Conservation (phyloP, 2,888 invertebrate species). For the Microplitis deprimator region DNA sequence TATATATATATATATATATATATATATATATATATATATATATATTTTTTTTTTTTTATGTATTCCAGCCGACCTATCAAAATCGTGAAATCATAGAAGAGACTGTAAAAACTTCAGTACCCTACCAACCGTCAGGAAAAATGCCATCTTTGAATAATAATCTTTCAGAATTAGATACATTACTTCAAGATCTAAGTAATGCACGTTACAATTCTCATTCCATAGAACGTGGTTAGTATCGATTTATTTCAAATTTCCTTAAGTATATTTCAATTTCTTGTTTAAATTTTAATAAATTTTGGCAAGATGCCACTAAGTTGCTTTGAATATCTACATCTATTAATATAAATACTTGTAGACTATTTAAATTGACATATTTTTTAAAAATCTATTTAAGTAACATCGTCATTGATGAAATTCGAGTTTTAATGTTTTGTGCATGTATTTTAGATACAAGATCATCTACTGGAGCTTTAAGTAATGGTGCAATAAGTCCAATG, state of each 20-base stretch:
- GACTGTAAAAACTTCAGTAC: constrained; percentile 71
- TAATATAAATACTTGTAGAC: constrained; percentile 14
- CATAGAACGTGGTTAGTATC: constrained; percentile 70
- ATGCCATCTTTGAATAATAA: constrained; percentile 79
- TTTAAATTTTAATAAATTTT: constrained; percentile 1
- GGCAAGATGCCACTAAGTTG: neutral
- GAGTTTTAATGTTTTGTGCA: neutral
- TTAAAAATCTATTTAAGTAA: constrained; percentile 3
- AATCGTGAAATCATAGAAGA: constrained; percentile 74
- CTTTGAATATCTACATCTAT: constrained; percentile 1
- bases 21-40: no score
- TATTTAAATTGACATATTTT: constrained; percentile 15
- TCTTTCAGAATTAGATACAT: constrained; percentile 90
- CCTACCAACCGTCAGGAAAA: constrained; percentile 65
- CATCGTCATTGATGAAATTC: neutral
- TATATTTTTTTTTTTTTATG: constrained; percentile 56
- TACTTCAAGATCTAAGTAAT: constrained; percentile 92
- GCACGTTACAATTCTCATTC: constrained; percentile 75
- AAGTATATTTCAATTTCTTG: constrained; percentile 16
- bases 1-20: constrained; percentile 2
- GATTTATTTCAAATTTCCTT: constrained; percentile 13
- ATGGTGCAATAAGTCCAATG: constrained; percentile 63
- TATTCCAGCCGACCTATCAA: constrained; percentile 79
- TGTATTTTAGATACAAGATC: constrained; percentile 57
- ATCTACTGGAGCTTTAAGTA: constrained; percentile 58